These are phyloP conservation scores for Narcine bancroftii DNA, from an alignment of 2,113 vertebrate species.

Conservation along the genomic window DNA sequence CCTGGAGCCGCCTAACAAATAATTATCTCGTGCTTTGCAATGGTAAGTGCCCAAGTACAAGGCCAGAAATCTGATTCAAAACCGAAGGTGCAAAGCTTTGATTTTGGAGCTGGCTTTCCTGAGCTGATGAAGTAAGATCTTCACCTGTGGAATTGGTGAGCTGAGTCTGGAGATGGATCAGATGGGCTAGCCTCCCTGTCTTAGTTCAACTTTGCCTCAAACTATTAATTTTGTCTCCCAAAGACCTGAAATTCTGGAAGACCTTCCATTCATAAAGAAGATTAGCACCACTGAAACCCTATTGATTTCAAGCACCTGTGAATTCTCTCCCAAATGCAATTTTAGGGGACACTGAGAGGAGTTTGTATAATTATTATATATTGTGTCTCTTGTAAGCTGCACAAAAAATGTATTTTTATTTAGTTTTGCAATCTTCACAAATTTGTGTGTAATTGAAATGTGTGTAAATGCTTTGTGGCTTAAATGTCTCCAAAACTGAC, in stretches of 20 bases:
- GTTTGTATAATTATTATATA: background rate
- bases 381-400: constrained; percentile 17
- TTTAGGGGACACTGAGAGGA: background rate
- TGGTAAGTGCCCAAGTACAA: background rate
- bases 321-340: background rate
- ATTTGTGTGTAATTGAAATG: background rate
- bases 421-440: background rate
- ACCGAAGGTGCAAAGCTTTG: background rate
- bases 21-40: background rate
- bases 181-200: background rate
- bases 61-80: background rate
- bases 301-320: background rate
- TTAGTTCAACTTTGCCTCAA: background rate
- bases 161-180: background rate
- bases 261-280: background rate
- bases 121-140: background rate
- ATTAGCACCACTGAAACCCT: background rate
- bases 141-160: background rate
- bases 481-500: background rate
- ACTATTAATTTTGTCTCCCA: background rate
- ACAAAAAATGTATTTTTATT: constrained; percentile 23
- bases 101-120: background rate
- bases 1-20: background rate
- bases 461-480: background rate
- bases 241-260: background rate